phyloP scores from a whole-genome alignment of 1,140 invertebrate species.

The Camponotus pennsylvanicus region DNA sequence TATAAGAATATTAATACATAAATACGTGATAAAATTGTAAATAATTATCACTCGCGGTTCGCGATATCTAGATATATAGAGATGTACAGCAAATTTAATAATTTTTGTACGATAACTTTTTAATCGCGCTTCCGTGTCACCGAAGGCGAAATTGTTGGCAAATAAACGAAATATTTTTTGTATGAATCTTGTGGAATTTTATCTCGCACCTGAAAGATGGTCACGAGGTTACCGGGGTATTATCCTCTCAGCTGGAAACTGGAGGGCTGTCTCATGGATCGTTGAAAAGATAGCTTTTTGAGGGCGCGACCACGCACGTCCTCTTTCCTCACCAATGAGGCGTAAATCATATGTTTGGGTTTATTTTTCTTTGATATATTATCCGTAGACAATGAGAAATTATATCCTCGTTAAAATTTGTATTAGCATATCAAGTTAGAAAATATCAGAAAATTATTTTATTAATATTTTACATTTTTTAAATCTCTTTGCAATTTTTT shows the following conservation, averaged over 20 bases:
- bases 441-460: background rate
- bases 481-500: background rate
- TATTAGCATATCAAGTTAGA: background rate
- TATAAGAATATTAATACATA: background rate
- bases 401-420: constrained; percentile 10
- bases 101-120: constrained; percentile 46
- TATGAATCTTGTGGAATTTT: constrained; percentile 59
- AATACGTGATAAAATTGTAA: constrained; percentile 18
- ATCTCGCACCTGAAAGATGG: background rate
- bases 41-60: background rate
- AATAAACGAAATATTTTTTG: constrained; percentile 72
- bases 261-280: constrained; percentile 2
- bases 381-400: background rate
- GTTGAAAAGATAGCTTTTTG: constrained; percentile 49
- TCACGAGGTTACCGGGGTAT: background rate
- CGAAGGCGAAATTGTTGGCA: constrained; percentile 40
- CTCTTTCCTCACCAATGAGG: constrained; percentile 32
- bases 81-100: constrained; percentile 19
- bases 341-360: constrained; percentile 24
- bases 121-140: background rate
- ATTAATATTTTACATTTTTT: background rate
- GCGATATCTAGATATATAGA: background rate
- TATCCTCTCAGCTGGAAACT: constrained; percentile 25
- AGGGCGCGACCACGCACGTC: background rate
- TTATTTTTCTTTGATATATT: background rate